Evolutionary conservation across 2,797 vertebrate species (phyloP).

Genomic region (Scyliorhinus canicula): DNA sequence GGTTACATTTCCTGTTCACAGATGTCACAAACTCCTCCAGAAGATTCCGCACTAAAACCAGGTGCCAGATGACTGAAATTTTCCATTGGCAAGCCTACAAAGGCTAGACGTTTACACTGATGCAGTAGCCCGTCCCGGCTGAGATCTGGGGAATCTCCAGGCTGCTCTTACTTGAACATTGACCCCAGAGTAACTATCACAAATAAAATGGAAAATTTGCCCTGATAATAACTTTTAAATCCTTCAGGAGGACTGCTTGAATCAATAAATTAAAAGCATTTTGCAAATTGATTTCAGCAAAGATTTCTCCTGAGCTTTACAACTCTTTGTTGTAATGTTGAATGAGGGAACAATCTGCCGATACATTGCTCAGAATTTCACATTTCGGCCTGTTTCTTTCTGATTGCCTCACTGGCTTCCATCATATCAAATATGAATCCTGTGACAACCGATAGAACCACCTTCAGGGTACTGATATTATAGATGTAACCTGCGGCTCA

Average conservation of each 20-base stretch:
- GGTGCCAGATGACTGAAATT: background rate
- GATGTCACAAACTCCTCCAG: too few relatives aligned
- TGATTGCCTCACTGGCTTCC: background rate
- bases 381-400: background rate
- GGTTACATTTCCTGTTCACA: background rate
- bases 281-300: background rate
- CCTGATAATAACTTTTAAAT: background rate
- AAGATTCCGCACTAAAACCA: background rate
- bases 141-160: background rate
- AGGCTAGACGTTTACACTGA: background rate
- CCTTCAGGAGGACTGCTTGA: background rate
- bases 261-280: background rate
- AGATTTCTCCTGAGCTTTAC: background rate
- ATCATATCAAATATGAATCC: background rate
- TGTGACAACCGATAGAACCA: background rate
- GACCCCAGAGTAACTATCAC: background rate
- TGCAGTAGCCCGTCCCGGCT: background rate
- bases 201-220: background rate
- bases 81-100: background rate
- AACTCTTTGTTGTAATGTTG: background rate
- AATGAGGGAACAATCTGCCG: background rate
- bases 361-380: background rate
- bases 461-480: background rate
- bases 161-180: background rate
- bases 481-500: background rate